Base-by-base conservation (phyloP, 2,113 vertebrate genomes). In the Chauna torquata region DNA sequence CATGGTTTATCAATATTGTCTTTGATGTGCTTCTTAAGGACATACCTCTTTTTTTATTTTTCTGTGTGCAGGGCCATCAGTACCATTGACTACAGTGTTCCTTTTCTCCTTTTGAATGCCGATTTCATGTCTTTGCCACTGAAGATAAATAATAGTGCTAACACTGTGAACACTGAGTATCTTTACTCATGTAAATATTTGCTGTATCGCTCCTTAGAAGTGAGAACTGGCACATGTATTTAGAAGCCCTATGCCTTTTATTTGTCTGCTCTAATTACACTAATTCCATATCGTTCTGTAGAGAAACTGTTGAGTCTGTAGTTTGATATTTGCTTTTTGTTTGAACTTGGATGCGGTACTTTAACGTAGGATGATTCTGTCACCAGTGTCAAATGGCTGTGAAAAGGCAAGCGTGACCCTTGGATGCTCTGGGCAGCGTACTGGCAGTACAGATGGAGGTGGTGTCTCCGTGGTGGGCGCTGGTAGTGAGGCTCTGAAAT, bases 381-480 rank as follows among this genome's bases (percentile, higher is more conserved):
- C 66, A 85, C 52, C 36, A 55, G 8, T 65, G 34, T 64, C 10
- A n/a, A 32, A 25, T 45, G 16, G 13, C 25, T 92, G 28, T 66
- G 42, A 62, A 91, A 86, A 89, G 24, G 42, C 84, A 82, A 38
- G 78, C 27, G n/a, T 1, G 14, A 68, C 70, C 27, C 4, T 76
- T 79, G 47, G 52, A 50, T 59, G 50, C 30, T 4, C 4, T 14
- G 44, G 62, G 59, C 74, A 9, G 68, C 30, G 6, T 45, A 12
- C 75, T 70, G 15, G 47, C 38, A 81, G 40, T 66, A 70, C 65
- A 40, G 78, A 32, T 71, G 25, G 8, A 32, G 54, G 3, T 49
- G 17, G 27, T 84, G 28, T 8, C 0, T 0, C 47, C 8, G 6
- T 3, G 3, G 6, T 55, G 38, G 40, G 42, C 61, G 38, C 17